Percentiles rank a stretch among this genome's conserved stretches.
Conservation (phyloP, 2,888 invertebrate genomes). For the Tubulanus polymorphus region DNA sequence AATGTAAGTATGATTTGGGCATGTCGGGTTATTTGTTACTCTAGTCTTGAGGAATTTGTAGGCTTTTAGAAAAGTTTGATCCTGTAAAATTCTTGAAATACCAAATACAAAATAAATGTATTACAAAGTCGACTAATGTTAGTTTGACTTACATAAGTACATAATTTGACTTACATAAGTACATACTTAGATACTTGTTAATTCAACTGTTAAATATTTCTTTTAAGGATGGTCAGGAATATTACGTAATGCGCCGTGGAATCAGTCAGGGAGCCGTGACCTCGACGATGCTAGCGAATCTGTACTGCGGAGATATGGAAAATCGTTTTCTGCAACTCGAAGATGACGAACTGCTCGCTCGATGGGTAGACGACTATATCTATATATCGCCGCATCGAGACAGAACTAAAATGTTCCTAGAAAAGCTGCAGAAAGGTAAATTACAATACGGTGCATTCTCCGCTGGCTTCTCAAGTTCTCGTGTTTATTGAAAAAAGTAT, state of each 20-base stretch:
- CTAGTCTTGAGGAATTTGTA: too few species aligned
- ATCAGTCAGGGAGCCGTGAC: constrained; percentile 47
- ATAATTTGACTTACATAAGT: too few species aligned
- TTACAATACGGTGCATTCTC: neutral
- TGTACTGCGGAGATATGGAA: constrained; percentile 47
- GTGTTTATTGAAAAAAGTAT: neutral
- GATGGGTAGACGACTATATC: constrained; percentile 46
- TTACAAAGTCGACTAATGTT: too few species aligned
- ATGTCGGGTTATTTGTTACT: too few species aligned
- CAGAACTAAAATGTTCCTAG: constrained; percentile 31
- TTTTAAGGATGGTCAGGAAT: constrained; percentile 28
- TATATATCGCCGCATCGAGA: constrained; percentile 35
- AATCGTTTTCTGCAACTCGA: constrained; percentile 9
- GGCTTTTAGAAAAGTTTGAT: too few species aligned
- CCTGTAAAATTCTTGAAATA: too few species aligned
- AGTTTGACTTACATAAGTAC: too few species aligned
- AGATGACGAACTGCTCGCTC: constrained; percentile 32
- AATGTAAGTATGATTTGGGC: too few species aligned
- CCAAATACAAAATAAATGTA: too few species aligned
- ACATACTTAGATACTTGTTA: too few species aligned
- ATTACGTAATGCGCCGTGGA: constrained; percentile 32
- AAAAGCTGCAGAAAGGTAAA: constrained; percentile 28
- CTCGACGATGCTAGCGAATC: constrained; percentile 41
- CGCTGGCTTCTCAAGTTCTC: too few species aligned
- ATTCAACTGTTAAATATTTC: neutral